Conservation (phyloP, 2,888 invertebrate species). For the Aromia moschata region DNA sequence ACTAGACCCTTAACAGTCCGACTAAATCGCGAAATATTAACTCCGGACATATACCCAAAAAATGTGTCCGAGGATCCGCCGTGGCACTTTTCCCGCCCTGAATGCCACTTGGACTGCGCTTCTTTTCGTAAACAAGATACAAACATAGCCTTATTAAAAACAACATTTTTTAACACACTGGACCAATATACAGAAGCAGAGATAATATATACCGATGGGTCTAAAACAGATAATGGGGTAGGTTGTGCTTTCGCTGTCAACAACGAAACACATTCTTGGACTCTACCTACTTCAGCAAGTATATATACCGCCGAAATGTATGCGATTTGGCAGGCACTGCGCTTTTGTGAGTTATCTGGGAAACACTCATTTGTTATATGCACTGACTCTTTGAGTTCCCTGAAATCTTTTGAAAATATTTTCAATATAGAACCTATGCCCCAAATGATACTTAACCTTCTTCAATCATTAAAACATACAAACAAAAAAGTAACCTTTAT, state of each 20-base stretch:
- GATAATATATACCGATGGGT: neutral
- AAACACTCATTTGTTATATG: neutral
- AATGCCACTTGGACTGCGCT: too few species aligned
- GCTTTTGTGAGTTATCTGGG: neutral
- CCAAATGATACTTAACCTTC: neutral
- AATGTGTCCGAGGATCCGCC: too few species aligned
- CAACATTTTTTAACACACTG: neutral
- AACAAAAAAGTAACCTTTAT: neutral
- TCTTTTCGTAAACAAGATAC: neutral
- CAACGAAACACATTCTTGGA: neutral
- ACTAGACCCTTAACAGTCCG: neutral
- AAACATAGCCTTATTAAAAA: neutral
- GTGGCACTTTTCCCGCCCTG: too few species aligned
- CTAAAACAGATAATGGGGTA: neutral
- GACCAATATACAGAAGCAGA: neutral
- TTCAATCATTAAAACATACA: neutral
- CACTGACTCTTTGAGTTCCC: neutral
- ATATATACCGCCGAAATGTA: neutral
- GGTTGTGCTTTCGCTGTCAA: neutral
- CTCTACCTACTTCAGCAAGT: neutral
- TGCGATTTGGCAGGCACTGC: neutral
- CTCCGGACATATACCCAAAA: neutral
- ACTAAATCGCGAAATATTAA: neutral
- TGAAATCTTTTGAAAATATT: neutral
- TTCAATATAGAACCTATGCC: neutral